phyloP scores from a whole-genome alignment of 2,797 vertebrate genomes.

The Poliocrania exsul region DNA sequence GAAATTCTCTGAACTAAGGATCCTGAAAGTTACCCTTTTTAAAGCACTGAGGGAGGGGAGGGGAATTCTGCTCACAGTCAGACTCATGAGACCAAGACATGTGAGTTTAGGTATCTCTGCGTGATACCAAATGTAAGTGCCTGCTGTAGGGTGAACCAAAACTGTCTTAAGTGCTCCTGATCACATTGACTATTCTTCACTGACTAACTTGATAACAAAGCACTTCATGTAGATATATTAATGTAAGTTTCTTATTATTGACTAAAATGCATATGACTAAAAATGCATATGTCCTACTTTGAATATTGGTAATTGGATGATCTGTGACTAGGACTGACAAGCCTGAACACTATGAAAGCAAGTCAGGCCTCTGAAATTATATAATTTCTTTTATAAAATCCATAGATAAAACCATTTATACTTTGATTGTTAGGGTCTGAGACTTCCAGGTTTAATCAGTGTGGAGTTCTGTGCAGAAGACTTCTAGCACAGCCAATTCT shows the following conservation, averaged over 20 bases:
- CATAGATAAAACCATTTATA: background rate
- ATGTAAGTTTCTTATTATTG: background rate
- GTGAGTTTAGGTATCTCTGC: background rate
- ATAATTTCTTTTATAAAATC: background rate
- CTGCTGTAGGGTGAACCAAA: background rate
- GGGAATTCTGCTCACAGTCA: background rate
- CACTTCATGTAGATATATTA: background rate
- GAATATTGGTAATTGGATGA: background rate
- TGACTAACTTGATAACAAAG: background rate
- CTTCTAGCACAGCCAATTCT: background rate
- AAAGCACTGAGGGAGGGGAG: background rate
- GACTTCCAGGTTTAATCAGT: background rate
- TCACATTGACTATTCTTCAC: background rate
- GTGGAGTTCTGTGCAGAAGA: background rate
- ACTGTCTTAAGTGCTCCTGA: background rate
- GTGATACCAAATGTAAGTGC: background rate
- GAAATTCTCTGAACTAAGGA: background rate
- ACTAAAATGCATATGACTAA: rapidly evolving
- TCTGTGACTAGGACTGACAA: background rate
- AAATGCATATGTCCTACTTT: background rate
- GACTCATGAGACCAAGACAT: background rate
- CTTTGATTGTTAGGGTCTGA: background rate
- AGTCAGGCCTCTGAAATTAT: background rate
- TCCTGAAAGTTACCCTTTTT: background rate
- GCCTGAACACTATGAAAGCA: background rate